Evolutionary conservation across 2,113 vertebrate species (phyloP).

Genomic region (Labeo rohita): DNA sequence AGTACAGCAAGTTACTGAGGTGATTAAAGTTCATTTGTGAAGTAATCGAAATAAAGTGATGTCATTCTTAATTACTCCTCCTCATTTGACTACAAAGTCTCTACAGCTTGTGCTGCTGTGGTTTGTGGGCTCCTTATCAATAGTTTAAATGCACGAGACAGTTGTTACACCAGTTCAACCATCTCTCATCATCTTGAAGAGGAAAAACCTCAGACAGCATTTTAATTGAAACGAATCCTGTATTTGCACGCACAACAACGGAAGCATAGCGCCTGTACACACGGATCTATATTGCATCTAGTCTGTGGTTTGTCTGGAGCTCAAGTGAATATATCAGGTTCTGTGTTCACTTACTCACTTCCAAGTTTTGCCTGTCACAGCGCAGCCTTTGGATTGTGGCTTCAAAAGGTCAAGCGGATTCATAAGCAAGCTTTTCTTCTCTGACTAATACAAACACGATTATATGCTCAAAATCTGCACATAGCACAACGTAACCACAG

Average conservation of each 20-base stretch:
- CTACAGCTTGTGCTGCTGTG: neutral
- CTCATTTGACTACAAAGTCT: neutral
- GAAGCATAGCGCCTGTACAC: neutral
- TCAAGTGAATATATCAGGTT: slow-evolving; percentile 25
- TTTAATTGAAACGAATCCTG: neutral
- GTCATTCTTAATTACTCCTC: neutral
- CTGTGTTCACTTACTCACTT: slow-evolving; percentile 6
- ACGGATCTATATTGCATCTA: slow-evolving; percentile 33
- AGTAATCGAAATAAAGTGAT: neutral
- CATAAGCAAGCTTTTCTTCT: neutral
- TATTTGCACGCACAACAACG: slow-evolving; percentile 21
- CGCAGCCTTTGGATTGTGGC: neutral
- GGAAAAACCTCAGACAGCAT: neutral
- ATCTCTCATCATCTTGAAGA: neutral
- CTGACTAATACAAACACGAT: neutral
- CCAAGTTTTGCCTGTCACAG: slow-evolving; percentile 12
- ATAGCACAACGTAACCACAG: neutral
- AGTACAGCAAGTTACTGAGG: neutral
- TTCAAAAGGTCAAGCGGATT: slow-evolving; percentile 29
- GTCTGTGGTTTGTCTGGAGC: slow-evolving; percentile 29
- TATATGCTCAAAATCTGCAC: neutral
- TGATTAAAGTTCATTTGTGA: neutral
- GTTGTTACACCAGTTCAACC: neutral
- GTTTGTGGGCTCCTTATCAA: neutral
- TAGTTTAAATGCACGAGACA: neutral